phyloP scores from a whole-genome alignment of 53 echinoderm and acorn worm genomes.

The Apostichopus leukothele region DNA sequence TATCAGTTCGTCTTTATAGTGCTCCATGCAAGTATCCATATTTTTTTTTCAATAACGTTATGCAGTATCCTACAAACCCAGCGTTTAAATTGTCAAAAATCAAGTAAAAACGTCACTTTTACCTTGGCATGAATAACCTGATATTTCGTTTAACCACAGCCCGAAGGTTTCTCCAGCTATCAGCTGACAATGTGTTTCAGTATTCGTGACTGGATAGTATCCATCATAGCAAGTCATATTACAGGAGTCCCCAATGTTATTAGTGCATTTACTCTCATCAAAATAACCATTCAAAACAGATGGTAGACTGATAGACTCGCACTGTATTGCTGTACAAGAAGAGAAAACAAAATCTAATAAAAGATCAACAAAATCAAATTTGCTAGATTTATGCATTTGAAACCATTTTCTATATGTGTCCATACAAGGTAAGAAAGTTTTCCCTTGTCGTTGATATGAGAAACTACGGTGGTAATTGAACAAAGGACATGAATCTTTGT shows the following conservation, averaged over 20 bases:
- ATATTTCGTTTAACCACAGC: not conserved
- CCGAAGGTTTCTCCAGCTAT: not conserved
- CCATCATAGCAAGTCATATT: not conserved
- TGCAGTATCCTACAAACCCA: no score
- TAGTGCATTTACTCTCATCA: not conserved
- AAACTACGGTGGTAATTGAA: no score
- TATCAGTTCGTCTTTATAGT: no score
- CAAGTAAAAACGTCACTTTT: not conserved
- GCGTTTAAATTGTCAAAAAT: no score
- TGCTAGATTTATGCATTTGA: not conserved
- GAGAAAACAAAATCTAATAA: not conserved
- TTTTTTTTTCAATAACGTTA: no score
- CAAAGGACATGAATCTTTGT: no score
- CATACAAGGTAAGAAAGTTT: no score
- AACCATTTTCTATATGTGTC: no score
- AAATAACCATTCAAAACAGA: not conserved
- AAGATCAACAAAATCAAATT: not conserved
- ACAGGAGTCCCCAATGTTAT: not conserved
- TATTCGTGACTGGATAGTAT: not conserved
- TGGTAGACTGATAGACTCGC: not conserved
- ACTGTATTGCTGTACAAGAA: not conserved
- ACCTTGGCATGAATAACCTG: not conserved
- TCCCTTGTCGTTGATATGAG: no score
- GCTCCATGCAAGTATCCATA: no score
- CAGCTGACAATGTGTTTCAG: not conserved